Percentiles rank a stretch among this genome's conserved stretches.
phyloP scores from a whole-genome alignment of 2,888 invertebrate genomes.

The Uropetala carovei region DNA sequence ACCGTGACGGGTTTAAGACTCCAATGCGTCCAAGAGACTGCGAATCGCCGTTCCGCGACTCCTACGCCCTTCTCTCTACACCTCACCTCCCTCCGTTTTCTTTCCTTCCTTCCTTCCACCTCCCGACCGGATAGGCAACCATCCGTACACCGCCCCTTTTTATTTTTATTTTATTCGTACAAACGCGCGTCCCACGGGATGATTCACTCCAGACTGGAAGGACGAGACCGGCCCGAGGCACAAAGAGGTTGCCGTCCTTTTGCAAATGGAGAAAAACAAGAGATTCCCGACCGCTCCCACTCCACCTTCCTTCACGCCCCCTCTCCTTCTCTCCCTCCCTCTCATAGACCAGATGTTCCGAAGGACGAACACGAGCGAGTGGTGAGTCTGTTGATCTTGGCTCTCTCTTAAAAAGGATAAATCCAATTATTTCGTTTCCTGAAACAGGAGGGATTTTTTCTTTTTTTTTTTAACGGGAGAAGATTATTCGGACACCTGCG shows the following conservation, averaged over 20 bases:
- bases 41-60: neutral
- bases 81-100: no score
- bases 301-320: neutral
- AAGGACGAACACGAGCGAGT: neutral
- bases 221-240: neutral
- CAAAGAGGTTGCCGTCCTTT: neutral
- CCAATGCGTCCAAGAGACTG: neutral
- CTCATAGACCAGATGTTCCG: slow-evolving; percentile 43
- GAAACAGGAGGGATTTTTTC: neutral
- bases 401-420: slow-evolving; percentile 19
- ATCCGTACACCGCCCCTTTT: neutral
- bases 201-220: slow-evolving; percentile 5
- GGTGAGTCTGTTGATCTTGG: neutral
- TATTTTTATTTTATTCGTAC: neutral
- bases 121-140: neutral
- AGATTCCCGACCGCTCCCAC: neutral
- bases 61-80: neutral
- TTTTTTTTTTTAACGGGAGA: neutral
- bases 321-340: neutral
- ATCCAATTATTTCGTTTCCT: slow-evolving; percentile 42
- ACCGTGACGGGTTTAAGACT: neutral
- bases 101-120: no score
- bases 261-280: no score
- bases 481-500: neutral
- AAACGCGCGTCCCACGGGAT: neutral